These are phyloP conservation scores for Catharus ustulatus DNA, from an alignment of 2,797 vertebrate genomes.

Conservation along the genomic window DNA sequence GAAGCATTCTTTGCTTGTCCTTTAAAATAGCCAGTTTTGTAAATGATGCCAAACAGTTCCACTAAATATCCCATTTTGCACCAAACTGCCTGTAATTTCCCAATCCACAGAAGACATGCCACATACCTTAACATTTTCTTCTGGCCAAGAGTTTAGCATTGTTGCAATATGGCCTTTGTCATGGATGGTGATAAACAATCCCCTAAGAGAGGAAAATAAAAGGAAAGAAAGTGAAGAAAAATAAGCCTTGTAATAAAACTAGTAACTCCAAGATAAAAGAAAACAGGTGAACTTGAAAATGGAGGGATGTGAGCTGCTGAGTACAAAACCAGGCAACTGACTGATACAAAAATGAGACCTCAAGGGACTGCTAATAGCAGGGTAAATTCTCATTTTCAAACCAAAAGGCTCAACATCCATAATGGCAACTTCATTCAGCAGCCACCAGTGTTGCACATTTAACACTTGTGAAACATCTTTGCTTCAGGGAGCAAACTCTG, in stretches of 20 bases:
- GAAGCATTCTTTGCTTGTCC: neutral
- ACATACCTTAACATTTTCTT: slow-evolving; percentile 92
- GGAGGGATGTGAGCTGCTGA: neutral
- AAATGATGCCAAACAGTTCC: neutral
- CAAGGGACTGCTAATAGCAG: neutral
- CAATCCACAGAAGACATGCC: neutral
- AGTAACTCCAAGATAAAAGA: neutral
- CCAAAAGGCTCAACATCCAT: neutral
- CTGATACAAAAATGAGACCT: neutral
- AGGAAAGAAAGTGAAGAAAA: slow-evolving; percentile 13
- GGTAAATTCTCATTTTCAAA: neutral
- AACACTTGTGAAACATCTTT: neutral
- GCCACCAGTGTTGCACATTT: neutral
- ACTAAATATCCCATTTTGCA: neutral
- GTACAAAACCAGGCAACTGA: neutral
- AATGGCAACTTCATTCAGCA: neutral
- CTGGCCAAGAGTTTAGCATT: slow-evolving; percentile 97
- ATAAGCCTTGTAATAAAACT: slow-evolving; percentile 27
- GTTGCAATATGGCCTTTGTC: slow-evolving; percentile 94
- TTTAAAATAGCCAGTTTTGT: neutral
- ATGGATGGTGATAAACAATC: slow-evolving; percentile 97
- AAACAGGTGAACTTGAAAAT: neutral
- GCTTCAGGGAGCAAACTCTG: neutral
- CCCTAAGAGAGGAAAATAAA: slow-evolving; percentile 77
- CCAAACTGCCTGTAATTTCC: neutral